A percentile compares a stretch with the other conserved stretches of the same genome.
Evolutionary conservation across 1,140 invertebrate genomes (phyloP).

Genomic region (Lineus longissimus): DNA sequence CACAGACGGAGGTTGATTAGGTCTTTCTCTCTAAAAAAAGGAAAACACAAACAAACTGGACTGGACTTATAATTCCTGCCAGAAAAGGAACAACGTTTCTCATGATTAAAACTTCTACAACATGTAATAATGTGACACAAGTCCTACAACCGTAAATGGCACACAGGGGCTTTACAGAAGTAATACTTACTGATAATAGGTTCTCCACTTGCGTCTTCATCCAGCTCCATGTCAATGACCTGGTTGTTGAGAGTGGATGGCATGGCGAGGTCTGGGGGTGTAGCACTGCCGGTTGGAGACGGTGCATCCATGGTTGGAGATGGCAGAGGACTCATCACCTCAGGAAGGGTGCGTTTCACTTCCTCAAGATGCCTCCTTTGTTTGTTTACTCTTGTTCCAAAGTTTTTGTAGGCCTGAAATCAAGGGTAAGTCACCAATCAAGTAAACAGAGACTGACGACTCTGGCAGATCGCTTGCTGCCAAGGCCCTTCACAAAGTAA

Average conservation of each 20-base stretch:
- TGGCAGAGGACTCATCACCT: slow-evolving; percentile 37
- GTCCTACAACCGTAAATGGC: no score
- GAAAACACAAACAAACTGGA: no score
- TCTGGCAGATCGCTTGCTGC: no score
- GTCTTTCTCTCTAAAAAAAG: no score
- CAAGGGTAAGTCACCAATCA: slow-evolving; percentile 12
- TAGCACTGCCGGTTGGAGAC: slow-evolving; percentile 58
- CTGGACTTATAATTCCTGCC: no score
- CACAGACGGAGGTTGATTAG: no score
- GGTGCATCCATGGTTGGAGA: slow-evolving; percentile 64
- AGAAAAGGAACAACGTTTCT: no score
- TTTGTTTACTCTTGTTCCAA: slow-evolving; percentile 77
- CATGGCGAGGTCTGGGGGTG: slow-evolving; percentile 20
- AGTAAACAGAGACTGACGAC: neutral
- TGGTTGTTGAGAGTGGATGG: slow-evolving; percentile 24
- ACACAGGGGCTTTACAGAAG: slow-evolving; percentile 5
- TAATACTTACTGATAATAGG: slow-evolving; percentile 16
- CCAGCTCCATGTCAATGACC: slow-evolving; percentile 37
- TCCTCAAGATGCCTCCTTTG: slow-evolving; percentile 82
- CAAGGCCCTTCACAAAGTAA: neutral
- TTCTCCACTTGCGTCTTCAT: slow-evolving; percentile 19
- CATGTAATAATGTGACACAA: no score
- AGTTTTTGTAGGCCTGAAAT: slow-evolving; percentile 83
- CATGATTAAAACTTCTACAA: no score
- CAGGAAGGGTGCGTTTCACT: slow-evolving; percentile 61